phyloP scores from a whole-genome alignment of 2,113 vertebrate species.

The Leuciscus idus region DNA sequence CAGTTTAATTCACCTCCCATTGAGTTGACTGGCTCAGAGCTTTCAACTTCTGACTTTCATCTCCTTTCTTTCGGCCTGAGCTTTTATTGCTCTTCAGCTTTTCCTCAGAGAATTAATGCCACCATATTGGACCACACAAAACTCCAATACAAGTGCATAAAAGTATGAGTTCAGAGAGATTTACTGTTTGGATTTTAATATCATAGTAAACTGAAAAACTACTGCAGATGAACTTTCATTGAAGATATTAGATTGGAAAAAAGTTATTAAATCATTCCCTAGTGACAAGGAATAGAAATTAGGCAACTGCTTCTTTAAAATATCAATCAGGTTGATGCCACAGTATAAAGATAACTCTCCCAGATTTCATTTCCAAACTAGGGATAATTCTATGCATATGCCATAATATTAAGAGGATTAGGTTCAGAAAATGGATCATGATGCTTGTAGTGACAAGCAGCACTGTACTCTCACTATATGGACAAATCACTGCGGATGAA shows the following conservation, averaged over 20 bases:
- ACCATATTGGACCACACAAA: constrained; percentile 42
- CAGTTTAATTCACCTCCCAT: constrained; percentile 61
- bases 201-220: constrained; percentile 35
- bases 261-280: neutral
- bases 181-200: constrained; percentile 46
- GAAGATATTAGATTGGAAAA: neutral
- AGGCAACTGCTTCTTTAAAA: neutral
- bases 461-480: neutral
- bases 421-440: neutral
- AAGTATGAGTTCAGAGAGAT: constrained; percentile 46
- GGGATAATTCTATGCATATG: constrained; percentile 26
- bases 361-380: constrained; percentile 11
- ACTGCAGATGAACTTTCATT: constrained; percentile 9
- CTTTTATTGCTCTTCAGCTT: constrained; percentile 52
- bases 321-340: neutral
- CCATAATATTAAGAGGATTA: constrained; percentile 29
- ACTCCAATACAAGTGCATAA: constrained; percentile 54
- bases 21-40: constrained; percentile 52
- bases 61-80: constrained; percentile 42
- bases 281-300: neutral
- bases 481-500: neutral
- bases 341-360: neutral
- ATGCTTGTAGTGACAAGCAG: constrained; percentile 12
- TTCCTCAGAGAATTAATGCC: constrained; percentile 52
- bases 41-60: constrained; percentile 41